Conservation (phyloP, 1,140 invertebrate species). For the Panulirus ornatus region DNA sequence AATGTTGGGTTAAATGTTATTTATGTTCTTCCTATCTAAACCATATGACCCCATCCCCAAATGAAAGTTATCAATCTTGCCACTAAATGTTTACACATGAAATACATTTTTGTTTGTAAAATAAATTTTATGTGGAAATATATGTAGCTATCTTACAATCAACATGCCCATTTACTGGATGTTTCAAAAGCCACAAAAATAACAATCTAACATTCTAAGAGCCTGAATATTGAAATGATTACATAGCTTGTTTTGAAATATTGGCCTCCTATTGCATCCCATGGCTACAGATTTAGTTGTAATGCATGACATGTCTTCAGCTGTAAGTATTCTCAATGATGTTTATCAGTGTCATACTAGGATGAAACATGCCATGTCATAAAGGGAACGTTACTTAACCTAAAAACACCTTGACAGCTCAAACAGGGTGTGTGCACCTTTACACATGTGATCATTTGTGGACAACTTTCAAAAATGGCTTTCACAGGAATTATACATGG, state of each 20-base stretch:
- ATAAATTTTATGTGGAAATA: slow-evolving; percentile 52
- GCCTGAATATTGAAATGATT: slow-evolving; percentile 66
- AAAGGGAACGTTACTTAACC: slow-evolving; percentile 58
- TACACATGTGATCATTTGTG: slow-evolving; percentile 59
- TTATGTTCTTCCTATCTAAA: slow-evolving; percentile 10
- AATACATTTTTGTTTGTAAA: slow-evolving; percentile 34
- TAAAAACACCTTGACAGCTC: slow-evolving; percentile 61
- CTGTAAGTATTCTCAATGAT: slow-evolving; percentile 52
- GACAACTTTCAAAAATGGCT: slow-evolving; percentile 62
- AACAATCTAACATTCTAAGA: slow-evolving; percentile 64
- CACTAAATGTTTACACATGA: slow-evolving; percentile 31
- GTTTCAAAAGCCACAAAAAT: slow-evolving; percentile 67
- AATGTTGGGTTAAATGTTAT: slow-evolving; percentile 25
- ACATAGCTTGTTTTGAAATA: slow-evolving; percentile 61
- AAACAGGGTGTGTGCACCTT: slow-evolving; percentile 72
- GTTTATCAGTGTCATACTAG: slow-evolving; percentile 63
- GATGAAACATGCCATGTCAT: slow-evolving; percentile 69
- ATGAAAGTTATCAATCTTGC: slow-evolving; percentile 36
- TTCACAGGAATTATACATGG: slow-evolving; percentile 45
- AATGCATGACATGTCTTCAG: slow-evolving; percentile 61
- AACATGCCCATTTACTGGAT: slow-evolving; percentile 71
- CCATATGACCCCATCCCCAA: slow-evolving; percentile 33
- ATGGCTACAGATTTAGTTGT: slow-evolving; percentile 56
- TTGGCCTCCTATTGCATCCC: slow-evolving; percentile 58
- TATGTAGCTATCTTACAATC: slow-evolving; percentile 65